Evolutionary conservation across 2,113 vertebrate genomes (phyloP).

Genomic region (Petroica traversi): DNA sequence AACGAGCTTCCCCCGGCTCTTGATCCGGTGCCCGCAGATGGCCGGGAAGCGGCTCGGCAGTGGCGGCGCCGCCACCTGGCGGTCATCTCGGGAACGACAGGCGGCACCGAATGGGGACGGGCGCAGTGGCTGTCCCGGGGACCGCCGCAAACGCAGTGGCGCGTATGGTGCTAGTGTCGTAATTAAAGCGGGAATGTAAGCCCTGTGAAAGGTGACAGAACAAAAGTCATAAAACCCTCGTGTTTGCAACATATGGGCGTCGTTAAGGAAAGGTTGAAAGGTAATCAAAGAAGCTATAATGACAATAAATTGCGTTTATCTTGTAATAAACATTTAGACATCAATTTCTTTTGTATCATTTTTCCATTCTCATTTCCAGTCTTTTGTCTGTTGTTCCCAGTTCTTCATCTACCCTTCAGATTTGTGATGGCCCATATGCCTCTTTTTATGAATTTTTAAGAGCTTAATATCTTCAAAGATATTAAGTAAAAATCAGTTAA

Average conservation of each 20-base stretch:
- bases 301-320: conserved; percentile 47
- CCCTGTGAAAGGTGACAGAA: conserved; percentile 30
- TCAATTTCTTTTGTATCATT: not conserved
- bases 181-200: conserved; percentile 21
- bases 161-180: not conserved
- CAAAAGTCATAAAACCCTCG: conserved; percentile 13
- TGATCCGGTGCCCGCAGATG: not conserved
- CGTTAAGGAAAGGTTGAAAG: conserved; percentile 35
- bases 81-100: not conserved
- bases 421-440: not conserved
- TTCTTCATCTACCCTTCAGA: not conserved
- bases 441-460: not conserved
- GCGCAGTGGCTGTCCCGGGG: not conserved
- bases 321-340: conserved; percentile 26
- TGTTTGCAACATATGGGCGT: conserved; percentile 38
- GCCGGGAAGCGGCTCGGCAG: not conserved
- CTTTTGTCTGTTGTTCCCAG: not conserved
- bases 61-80: conserved; percentile 34
- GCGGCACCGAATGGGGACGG: not conserved
- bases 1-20: not conserved
- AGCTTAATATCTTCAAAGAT: not conserved
- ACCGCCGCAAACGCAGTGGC: not conserved
- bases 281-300: conserved; percentile 34
- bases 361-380: not conserved
- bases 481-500: not conserved